Conservation (phyloP, 2,113 vertebrate species). For the Sphyrna mokarran region DNA sequence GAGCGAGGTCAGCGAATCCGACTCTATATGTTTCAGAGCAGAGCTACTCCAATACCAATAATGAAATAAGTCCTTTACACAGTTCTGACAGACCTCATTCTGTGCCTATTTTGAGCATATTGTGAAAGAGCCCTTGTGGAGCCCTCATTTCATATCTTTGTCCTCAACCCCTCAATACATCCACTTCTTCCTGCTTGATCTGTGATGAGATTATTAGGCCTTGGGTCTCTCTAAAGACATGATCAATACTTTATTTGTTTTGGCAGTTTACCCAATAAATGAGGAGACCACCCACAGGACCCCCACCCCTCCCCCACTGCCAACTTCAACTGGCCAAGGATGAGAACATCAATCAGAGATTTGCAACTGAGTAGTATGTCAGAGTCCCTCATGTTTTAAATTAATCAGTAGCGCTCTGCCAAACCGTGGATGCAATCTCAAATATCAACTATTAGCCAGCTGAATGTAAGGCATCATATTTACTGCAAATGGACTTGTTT, state of each 20-base stretch:
- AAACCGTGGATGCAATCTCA: neutral
- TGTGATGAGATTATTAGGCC: neutral
- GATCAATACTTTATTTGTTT: too few relatives aligned
- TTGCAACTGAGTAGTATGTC: neutral
- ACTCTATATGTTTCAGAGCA: neutral
- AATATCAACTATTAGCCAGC: neutral
- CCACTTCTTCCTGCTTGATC: neutral
- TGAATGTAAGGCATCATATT: neutral
- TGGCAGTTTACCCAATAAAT: neutral
- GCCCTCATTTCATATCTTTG: neutral
- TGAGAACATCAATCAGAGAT: neutral
- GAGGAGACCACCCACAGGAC: neutral
- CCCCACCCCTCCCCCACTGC: neutral
- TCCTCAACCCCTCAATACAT: neutral
- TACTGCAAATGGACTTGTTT: constrained; percentile 1
- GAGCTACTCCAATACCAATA: neutral
- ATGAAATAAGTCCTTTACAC: neutral
- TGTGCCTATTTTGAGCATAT: neutral
- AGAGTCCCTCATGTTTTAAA: neutral
- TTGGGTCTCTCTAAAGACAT: neutral
- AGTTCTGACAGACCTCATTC: neutral
- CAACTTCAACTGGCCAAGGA: neutral
- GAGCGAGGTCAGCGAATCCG: too few relatives aligned
- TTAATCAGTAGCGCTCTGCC: neutral
- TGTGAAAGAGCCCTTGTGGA: neutral